Conservation (phyloP, 2,888 invertebrate genomes). For the Synanthedon myopaeformis region DNA sequence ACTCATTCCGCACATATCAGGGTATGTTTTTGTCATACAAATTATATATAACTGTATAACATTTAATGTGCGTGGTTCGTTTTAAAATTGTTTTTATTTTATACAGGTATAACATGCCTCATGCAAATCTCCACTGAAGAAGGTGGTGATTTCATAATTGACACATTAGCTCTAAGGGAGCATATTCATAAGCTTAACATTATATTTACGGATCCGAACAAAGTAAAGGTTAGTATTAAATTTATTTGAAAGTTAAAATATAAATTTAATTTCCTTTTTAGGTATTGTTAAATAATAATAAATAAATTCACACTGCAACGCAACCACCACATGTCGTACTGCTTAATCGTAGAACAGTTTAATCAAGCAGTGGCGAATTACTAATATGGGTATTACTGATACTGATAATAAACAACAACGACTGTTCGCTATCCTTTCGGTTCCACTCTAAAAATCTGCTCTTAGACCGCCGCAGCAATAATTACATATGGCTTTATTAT, state of each 20-base stretch:
- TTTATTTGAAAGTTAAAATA: background rate
- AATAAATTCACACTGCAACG: too few relatives aligned
- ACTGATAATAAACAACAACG: too few relatives aligned
- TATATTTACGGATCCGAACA: conserved; percentile 88
- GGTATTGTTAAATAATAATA: too few relatives aligned
- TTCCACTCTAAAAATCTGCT: too few relatives aligned
- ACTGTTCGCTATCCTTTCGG: too few relatives aligned
- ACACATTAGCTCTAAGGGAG: conserved; percentile 85
- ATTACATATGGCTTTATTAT: too few relatives aligned
- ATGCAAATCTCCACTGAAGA: conserved; percentile 90
- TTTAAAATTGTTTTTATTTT: background rate
- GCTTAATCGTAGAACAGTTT: too few relatives aligned
- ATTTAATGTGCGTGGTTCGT: background rate
- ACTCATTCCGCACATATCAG: conserved; percentile 90
- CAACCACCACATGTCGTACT: too few relatives aligned
- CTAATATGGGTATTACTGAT: too few relatives aligned
- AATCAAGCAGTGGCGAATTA: too few relatives aligned
- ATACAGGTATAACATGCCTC: conserved; percentile 83
- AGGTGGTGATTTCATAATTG: conserved; percentile 86
- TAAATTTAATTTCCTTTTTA: background rate
- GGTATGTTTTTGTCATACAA: conserved; percentile 56
- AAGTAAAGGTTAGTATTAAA: conserved; percentile 79
- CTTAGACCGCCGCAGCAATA: too few relatives aligned
- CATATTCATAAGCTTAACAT: conserved; percentile 87
- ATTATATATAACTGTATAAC: too few relatives aligned